Evolutionary conservation across 2,113 vertebrate species (phyloP).

Genomic region (Nothocercus julius): DNA sequence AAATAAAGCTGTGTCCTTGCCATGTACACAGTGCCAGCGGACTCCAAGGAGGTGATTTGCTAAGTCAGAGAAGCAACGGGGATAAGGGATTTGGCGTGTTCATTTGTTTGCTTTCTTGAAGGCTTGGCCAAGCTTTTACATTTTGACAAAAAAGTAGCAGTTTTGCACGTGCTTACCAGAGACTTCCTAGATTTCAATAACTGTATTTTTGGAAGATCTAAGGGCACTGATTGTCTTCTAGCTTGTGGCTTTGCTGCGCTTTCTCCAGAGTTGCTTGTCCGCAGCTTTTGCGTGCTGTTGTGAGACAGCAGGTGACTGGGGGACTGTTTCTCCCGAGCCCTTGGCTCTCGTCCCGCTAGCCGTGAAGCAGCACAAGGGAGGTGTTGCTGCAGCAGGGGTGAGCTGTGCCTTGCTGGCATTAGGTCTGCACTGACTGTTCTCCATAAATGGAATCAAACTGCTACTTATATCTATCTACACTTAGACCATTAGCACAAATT

Average conservation of each 20-base stretch:
- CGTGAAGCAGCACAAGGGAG: rapidly evolving
- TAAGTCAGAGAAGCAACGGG: background rate
- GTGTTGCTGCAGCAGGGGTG: background rate
- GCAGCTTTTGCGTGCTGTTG: background rate
- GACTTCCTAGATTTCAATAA: background rate
- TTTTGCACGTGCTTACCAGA: background rate
- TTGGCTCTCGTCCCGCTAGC: background rate
- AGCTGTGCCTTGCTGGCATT: background rate
- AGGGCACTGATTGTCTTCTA: too few species aligned
- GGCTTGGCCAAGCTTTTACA: background rate
- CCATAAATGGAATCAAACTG: background rate
- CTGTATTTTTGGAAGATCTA: too few species aligned
- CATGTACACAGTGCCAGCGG: background rate
- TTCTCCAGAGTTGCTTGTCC: rapidly evolving
- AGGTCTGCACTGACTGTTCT: background rate
- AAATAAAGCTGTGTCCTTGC: background rate
- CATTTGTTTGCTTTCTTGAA: background rate
- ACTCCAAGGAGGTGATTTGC: background rate
- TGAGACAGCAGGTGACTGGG: background rate
- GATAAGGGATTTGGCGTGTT: background rate
- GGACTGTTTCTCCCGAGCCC: background rate
- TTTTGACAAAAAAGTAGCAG: background rate
- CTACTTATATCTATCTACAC: background rate
- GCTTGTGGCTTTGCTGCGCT: background rate
- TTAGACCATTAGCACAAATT: slow-evolving; percentile 19